Base-by-base conservation (phyloP, 2,797 vertebrate species). In the Aselliscus stoliczkanus region DNA sequence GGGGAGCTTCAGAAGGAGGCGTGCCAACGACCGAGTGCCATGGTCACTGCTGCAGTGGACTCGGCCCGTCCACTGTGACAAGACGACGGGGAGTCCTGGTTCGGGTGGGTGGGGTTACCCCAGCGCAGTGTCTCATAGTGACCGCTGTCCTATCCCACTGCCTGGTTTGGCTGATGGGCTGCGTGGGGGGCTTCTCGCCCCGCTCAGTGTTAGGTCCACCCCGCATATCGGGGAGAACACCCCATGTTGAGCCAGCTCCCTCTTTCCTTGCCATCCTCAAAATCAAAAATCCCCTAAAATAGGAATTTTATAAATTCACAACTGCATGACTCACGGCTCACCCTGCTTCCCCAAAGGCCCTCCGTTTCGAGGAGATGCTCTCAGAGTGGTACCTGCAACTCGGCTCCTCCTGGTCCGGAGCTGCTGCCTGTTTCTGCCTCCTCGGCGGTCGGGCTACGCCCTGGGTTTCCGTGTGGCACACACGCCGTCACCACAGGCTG, bases 401-500 rank as follows among this genome's bases (percentile, higher is more conserved):
- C 44, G 10, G 44, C 44, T 50, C 47, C 15, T 50, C 47, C 47
- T 50, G 47, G 47, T 50, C 47, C 15, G 47, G 47, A 47, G 47
- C 47, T 50, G 47, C 52, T 21, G 18, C 21, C 18, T 8, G 52
- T 54, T 21, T 20, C 52, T 20, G 8, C 52, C 52, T 54, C 52
- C 52, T 8, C 18, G 18, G 52, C 52, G 6, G 47, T 50, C 47
- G 3, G 13, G 47, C 52, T 8, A 20, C 52, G 5, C 25, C 31
- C 70, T 58, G 37, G 2, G 20, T 50, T 31, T 17, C 84, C 3
- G 10, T 44, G 23, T 69, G 39, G 37, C 1, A 1, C 21, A n/a
- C 6, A 5, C 4, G 2, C 23, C 2, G 3, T 27, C 21, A 31
- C 14, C 0, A 29, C 17, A 21, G 29, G 8, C 2, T 39, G 21